Conservation (phyloP, 2,797 vertebrate species). For the Alauda arvensis region DNA sequence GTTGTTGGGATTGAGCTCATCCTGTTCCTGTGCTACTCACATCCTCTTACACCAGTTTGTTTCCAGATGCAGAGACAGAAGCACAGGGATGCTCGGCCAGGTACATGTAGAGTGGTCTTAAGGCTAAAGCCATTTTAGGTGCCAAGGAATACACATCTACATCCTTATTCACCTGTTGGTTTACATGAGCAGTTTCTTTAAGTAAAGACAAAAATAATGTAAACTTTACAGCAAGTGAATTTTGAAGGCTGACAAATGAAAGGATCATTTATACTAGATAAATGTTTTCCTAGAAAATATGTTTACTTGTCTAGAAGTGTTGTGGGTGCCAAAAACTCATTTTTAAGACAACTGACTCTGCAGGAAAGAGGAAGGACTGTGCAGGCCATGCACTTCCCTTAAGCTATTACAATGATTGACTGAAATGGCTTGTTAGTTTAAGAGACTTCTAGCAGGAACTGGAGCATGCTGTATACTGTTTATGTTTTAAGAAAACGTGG, state of each 20-base stretch:
- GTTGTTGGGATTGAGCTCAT: neutral
- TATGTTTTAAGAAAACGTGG: neutral
- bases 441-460: conserved; percentile 1
- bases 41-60: neutral
- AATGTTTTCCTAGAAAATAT: neutral
- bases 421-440: neutral
- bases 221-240: neutral
- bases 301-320: neutral
- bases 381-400: neutral
- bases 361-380: neutral
- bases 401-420: neutral
- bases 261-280: neutral
- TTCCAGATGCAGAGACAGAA: neutral
- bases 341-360: neutral
- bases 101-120: neutral
- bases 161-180: neutral
- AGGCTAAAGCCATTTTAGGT: neutral
- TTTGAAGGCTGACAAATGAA: neutral
- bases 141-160: neutral
- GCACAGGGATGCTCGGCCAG: neutral
- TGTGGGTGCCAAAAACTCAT: neutral
- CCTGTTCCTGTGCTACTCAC: neutral
- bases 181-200: neutral
- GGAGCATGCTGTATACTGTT: neutral
- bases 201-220: neutral